Evolutionary conservation across 2,113 vertebrate species (phyloP).

Genomic region (Lonchura striata): DNA sequence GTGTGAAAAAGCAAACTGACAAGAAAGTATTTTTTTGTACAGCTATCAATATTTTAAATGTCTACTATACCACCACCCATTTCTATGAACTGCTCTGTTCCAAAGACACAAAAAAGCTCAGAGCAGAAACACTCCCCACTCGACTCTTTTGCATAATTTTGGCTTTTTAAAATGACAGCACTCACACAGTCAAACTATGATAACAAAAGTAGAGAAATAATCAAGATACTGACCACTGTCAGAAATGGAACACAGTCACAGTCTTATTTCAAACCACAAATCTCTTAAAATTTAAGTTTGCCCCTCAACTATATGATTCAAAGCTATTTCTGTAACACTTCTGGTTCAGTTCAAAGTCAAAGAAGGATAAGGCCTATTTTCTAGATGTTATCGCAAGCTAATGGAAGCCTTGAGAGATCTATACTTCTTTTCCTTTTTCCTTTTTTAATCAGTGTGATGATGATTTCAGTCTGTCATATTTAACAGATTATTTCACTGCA

Average conservation of each 20-base stretch:
- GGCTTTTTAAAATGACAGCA: neutral
- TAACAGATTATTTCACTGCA: neutral
- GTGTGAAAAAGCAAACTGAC: neutral
- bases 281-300: neutral
- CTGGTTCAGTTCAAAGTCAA: neutral
- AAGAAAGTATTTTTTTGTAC: neutral
- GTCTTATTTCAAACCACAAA: neutral
- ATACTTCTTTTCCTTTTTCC: neutral
- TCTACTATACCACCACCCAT: neutral
- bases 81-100: neutral
- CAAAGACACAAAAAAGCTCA: neutral
- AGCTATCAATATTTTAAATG: neutral
- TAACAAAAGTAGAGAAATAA: neutral
- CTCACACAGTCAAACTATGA: neutral
- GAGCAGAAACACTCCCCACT: neutral
- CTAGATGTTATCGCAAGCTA: neutral
- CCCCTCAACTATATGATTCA: neutral
- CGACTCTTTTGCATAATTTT: neutral
- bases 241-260: neutral
- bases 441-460: neutral
- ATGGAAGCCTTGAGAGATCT: neutral
- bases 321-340: neutral
- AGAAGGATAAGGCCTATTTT: neutral
- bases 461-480: neutral
- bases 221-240: neutral